Conservation (phyloP, 1,140 invertebrate genomes). For the Linepithema humile region DNA sequence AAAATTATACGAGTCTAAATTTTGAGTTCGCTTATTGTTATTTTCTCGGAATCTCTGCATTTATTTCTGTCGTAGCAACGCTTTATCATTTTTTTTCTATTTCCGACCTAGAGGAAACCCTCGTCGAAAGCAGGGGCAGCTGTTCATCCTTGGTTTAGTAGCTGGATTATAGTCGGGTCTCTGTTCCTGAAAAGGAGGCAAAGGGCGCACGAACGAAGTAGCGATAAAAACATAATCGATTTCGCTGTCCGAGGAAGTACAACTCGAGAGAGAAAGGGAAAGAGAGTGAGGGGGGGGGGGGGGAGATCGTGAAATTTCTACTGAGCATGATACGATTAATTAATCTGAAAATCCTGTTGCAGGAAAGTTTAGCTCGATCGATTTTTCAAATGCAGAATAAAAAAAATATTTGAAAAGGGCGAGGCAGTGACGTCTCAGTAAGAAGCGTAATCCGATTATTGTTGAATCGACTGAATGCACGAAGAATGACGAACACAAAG, state of each 20-base stretch:
- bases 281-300: neutral
- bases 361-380: constrained; percentile 14
- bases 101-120: constrained; percentile 10
- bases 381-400: constrained; percentile 9
- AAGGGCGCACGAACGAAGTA: constrained; percentile 20
- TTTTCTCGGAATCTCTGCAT: constrained; percentile 15
- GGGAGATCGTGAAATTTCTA: constrained; percentile 23
- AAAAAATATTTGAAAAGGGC: constrained; percentile 4
- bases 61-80: neutral
- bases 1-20: neutral
- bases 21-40: neutral
- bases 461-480: constrained; percentile 4
- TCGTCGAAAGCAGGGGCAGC: constrained; percentile 40
- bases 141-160: constrained; percentile 39
- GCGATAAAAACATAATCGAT: constrained; percentile 57
- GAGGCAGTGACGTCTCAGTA: neutral
- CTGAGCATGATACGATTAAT: constrained; percentile 22
- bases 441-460: constrained; percentile 46
- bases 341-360: constrained; percentile 39
- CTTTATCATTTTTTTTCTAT: constrained; percentile 30
- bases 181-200: constrained; percentile 37
- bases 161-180: constrained; percentile 42
- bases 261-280: neutral
- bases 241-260: constrained; percentile 28
- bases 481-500: neutral